These are phyloP conservation scores for Pithys albifrons DNA, from an alignment of 2,113 vertebrate species.

Conservation along the genomic window DNA sequence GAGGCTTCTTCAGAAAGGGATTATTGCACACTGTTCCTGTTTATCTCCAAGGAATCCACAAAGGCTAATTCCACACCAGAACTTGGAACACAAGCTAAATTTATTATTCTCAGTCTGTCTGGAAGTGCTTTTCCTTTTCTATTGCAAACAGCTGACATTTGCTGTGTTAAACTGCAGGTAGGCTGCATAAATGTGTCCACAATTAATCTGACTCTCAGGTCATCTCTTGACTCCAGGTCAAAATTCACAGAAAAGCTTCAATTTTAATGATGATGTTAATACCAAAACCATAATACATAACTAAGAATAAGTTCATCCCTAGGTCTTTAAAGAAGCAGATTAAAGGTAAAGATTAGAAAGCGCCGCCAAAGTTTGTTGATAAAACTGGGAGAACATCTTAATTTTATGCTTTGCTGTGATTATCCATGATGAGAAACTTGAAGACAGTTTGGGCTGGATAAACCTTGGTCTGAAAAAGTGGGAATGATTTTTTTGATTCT, in stretches of 20 bases:
- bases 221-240: background rate
- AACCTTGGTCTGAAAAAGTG: background rate
- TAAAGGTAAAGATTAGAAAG: background rate
- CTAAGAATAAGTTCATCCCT: background rate
- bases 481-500: background rate
- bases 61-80: background rate
- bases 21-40: fast-evolving
- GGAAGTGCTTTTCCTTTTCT: background rate
- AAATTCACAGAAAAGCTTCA: background rate
- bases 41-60: background rate
- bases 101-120: background rate
- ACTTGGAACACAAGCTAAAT: background rate
- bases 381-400: background rate
- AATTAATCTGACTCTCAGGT: background rate
- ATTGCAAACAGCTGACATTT: background rate
- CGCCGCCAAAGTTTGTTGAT: background rate
- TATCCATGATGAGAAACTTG: background rate
- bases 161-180: background rate
- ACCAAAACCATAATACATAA: background rate
- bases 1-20: background rate
- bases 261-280: background rate
- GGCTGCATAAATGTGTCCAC: background rate
- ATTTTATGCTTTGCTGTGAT: background rate
- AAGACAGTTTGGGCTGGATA: background rate
- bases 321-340: background rate